Evolutionary conservation across 2,113 vertebrate genomes (phyloP).

Genomic region (Lepisosteus osseus): DNA sequence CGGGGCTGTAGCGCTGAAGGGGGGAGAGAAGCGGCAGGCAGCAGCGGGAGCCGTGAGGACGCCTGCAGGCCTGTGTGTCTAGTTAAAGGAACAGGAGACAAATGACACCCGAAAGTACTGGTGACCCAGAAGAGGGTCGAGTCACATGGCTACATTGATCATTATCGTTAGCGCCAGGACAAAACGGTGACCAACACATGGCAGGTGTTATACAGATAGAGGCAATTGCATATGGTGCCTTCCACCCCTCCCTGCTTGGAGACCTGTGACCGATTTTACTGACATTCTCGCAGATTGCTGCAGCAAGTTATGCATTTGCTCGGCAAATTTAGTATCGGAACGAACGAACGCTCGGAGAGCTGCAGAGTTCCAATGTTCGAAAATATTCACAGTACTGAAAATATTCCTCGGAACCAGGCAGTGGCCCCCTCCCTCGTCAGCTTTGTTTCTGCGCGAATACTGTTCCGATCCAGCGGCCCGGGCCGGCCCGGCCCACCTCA

Average conservation of each 20-base stretch:
- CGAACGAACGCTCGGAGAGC: not conserved
- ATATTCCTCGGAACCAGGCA: not conserved
- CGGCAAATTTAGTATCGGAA: not conserved
- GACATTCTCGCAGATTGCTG: constrained; percentile 6
- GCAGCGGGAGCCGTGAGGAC: too few relatives aligned
- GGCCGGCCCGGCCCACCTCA: not conserved
- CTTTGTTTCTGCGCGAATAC: not conserved
- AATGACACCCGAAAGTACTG: constrained; percentile 17
- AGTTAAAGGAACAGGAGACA: not conserved
- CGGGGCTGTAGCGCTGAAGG: too few relatives aligned
- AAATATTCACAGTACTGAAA: constrained; percentile 16
- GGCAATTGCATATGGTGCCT: constrained; percentile 28
- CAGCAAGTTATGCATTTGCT: not conserved
- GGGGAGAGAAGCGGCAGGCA: too few relatives aligned
- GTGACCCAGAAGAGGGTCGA: constrained; percentile 11
- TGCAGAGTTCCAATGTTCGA: constrained; percentile 6
- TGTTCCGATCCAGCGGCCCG: not conserved
- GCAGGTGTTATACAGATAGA: constrained; percentile 21
- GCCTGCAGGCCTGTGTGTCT: too few relatives aligned
- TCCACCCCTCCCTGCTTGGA: constrained; percentile 36
- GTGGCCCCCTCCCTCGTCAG: too few relatives aligned
- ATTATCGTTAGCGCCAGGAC: constrained; percentile 3
- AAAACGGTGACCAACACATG: constrained; percentile 9
- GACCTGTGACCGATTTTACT: constrained; percentile 21
- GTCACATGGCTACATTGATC: constrained; percentile 28